Conservation (phyloP, 1,140 invertebrate species). For the Helicoverpa armigera region DNA sequence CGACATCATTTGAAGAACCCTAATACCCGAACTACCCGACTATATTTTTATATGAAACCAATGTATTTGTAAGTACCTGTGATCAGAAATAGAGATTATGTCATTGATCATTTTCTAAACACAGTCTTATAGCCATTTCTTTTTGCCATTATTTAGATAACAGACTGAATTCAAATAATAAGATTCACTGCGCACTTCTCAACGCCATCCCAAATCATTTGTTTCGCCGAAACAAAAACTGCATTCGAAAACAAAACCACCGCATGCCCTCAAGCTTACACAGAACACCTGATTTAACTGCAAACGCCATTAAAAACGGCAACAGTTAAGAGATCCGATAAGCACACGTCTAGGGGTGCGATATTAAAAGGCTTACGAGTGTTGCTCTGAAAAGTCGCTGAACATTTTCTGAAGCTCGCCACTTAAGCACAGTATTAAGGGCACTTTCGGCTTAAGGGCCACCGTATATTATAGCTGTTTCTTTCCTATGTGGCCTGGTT, state of each 20-base stretch:
- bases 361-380: constrained; percentile 86
- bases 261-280: background rate
- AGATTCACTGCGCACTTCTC: background rate
- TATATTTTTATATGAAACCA: too few relatives aligned
- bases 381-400: constrained; percentile 83
- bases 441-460: constrained; percentile 79
- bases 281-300: constrained; percentile 60
- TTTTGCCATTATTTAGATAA: too few relatives aligned
- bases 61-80: too few relatives aligned
- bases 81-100: too few relatives aligned
- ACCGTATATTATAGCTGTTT: constrained; percentile 79
- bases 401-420: constrained; percentile 82
- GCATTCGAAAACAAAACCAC: background rate
- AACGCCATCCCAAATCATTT: background rate
- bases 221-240: background rate
- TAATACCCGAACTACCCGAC: too few relatives aligned
- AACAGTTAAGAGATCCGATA: constrained; percentile 63
- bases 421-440: constrained; percentile 85
- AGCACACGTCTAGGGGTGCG: constrained; percentile 68
- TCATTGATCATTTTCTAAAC: background rate
- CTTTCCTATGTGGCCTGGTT: constrained; percentile 57
- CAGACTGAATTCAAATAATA: too few relatives aligned
- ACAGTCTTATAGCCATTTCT: too few relatives aligned
- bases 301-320: constrained; percentile 71
- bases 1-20: background rate